phyloP scores from a whole-genome alignment of 2,113 vertebrate genomes.

The Otolemur garnettii region DNA sequence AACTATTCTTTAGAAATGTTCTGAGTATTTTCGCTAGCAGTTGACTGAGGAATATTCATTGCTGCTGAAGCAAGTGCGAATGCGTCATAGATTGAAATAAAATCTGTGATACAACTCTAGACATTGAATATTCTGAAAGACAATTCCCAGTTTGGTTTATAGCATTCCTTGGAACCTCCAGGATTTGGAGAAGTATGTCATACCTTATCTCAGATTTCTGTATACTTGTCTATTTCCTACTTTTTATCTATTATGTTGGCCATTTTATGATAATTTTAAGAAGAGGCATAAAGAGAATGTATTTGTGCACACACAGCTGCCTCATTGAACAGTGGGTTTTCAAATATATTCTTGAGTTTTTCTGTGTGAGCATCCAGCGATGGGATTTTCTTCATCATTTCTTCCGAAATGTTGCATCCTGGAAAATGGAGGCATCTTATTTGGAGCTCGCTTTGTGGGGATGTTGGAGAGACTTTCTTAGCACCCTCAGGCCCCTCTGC shows the following conservation, averaged over 20 bases:
- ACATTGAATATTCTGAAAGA: too few relatives aligned
- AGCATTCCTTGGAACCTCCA: not conserved
- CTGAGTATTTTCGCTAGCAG: not conserved
- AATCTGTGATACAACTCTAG: too few relatives aligned
- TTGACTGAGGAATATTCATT: too few relatives aligned
- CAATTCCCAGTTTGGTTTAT: not conserved
- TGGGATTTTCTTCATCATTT: not conserved
- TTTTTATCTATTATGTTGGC: not conserved
- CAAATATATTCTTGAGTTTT: not conserved
- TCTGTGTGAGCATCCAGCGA: not conserved
- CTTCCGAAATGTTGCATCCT: not conserved
- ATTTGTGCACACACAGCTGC: not conserved
- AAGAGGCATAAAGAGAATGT: not conserved
- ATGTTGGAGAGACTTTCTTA: not conserved
- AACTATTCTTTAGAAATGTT: slow-evolving; percentile 20
- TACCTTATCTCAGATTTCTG: not conserved
- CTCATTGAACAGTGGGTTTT: not conserved
- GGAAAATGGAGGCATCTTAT: not conserved
- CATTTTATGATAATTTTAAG: not conserved
- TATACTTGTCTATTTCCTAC: not conserved
- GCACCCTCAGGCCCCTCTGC: not conserved
- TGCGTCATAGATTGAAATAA: too few relatives aligned
- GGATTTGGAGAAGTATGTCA: not conserved
- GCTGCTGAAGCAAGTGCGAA: too few relatives aligned
- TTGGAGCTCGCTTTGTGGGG: not conserved